phyloP scores from a whole-genome alignment of 2,888 invertebrate genomes.

The Eristalinus sepulchralis region DNA sequence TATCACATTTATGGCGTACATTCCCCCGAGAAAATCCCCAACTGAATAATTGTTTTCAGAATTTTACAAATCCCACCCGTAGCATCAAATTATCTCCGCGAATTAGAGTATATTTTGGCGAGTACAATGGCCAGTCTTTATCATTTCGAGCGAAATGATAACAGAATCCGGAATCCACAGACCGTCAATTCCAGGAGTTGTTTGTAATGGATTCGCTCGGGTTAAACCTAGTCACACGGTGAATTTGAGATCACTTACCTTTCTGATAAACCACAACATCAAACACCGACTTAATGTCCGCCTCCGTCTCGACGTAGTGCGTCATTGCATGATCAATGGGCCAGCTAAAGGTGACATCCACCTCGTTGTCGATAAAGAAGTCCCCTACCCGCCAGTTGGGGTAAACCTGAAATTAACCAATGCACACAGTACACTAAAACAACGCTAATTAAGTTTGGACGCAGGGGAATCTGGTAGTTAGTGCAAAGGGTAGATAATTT shows the following conservation, averaged over 20 bases:
- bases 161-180: neutral
- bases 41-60: neutral
- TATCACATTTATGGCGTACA: neutral
- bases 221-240: neutral
- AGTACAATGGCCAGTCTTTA: neutral
- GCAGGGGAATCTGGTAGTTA: neutral
- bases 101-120: neutral
- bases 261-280: conserved; percentile 86
- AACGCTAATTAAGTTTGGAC: conserved; percentile 1
- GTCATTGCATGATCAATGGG: conserved; percentile 77
- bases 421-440: conserved; percentile 36
- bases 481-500: conserved; percentile 18
- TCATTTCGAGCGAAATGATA: neutral
- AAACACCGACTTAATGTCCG: conserved; percentile 80
- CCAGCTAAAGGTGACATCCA: conserved; percentile 75
- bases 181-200: neutral
- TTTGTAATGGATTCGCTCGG: neutral
- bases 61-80: neutral
- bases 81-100: neutral
- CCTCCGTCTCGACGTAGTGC: conserved; percentile 77
- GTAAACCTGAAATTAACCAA: conserved; percentile 82
- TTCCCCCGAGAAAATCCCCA: neutral
- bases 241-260: conserved; percentile 75
- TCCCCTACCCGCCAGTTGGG: conserved; percentile 86
- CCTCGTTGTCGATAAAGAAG: conserved; percentile 82